Conservation (phyloP, 1,140 invertebrate genomes). For the Musca domestica region DNA sequence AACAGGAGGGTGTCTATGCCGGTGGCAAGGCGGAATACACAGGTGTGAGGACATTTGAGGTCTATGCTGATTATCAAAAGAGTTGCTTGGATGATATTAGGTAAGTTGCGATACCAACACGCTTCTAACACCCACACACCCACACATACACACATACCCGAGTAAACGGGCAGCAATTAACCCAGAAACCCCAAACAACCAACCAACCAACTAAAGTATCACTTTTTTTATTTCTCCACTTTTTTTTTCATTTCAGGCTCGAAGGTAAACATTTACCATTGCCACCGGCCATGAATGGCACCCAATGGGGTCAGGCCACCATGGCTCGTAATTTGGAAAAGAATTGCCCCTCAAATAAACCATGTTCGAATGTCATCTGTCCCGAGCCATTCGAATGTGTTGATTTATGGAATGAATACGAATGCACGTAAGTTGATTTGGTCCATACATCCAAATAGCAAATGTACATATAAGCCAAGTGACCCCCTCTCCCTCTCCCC, state of each 20-base stretch:
- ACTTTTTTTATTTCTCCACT: neutral
- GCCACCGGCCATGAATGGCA: constrained; percentile 89
- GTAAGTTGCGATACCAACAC: too few species aligned
- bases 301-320: constrained; percentile 91
- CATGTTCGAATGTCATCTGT: constrained; percentile 88
- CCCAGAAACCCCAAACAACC: neutral
- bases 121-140: neutral
- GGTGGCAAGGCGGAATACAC: constrained; percentile 94
- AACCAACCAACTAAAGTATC: neutral
- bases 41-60: constrained; percentile 86
- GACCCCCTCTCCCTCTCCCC: neutral
- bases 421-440: constrained; percentile 85
- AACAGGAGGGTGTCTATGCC: constrained; percentile 91
- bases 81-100: constrained; percentile 65
- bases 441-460: neutral
- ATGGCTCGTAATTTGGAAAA: constrained; percentile 86
- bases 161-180: neutral
- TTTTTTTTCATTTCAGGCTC: constrained; percentile 59
- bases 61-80: constrained; percentile 93
- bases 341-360: constrained; percentile 90
- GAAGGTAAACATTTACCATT: constrained; percentile 90
- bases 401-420: constrained; percentile 94
- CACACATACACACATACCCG: neutral
- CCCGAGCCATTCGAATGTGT: constrained; percentile 92
- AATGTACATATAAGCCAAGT: too few species aligned